These are phyloP conservation scores for Polydrusus pterygomalis DNA, from an alignment of 2,888 invertebrate species.

Conservation along the genomic window DNA sequence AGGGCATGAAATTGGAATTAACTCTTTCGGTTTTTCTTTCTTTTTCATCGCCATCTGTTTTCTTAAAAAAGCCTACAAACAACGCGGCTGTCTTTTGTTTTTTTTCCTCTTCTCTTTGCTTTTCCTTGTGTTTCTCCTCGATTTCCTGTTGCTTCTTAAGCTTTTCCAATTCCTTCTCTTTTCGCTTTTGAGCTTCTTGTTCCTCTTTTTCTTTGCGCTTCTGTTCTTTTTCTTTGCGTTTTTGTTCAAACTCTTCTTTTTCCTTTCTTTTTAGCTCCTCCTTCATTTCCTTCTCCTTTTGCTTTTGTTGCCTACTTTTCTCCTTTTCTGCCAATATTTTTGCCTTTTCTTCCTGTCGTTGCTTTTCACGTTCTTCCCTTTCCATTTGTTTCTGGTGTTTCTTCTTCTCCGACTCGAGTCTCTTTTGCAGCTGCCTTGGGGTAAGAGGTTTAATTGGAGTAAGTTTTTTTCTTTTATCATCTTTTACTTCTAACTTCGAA, in stretches of 20 bases:
- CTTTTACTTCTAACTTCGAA: conserved; percentile 33
- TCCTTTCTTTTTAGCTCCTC: conserved; percentile 77
- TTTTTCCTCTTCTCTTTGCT: conserved; percentile 81
- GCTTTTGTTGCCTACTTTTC: conserved; percentile 67
- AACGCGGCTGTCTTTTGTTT: conserved; percentile 86
- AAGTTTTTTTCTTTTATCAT: conserved; percentile 40
- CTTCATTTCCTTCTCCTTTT: conserved; percentile 72
- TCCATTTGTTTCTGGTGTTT: conserved; percentile 69
- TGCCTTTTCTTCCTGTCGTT: conserved; percentile 73
- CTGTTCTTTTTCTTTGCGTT: conserved; percentile 69
- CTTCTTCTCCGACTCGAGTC: conserved; percentile 66
- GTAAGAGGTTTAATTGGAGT: conserved; percentile 64
- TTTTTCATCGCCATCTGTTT: conserved; percentile 62
- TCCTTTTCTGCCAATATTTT: conserved; percentile 74
- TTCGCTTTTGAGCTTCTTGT: conserved; percentile 72
- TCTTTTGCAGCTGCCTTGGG: conserved; percentile 73
- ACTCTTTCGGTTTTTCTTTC: conserved; percentile 58
- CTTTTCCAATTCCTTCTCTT: conserved; percentile 77
- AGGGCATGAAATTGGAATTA: conserved; percentile 78
- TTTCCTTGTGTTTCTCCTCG: conserved; percentile 78
- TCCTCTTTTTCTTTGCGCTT: conserved; percentile 71
- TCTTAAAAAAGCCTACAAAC: conserved; percentile 89
- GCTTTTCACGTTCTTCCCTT: conserved; percentile 69
- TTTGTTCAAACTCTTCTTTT: conserved; percentile 67
- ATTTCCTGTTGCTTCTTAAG: conserved; percentile 73